Evolutionary conservation across 2,797 vertebrate species (phyloP).

Genomic region (Sebastolobus altivelis): DNA sequence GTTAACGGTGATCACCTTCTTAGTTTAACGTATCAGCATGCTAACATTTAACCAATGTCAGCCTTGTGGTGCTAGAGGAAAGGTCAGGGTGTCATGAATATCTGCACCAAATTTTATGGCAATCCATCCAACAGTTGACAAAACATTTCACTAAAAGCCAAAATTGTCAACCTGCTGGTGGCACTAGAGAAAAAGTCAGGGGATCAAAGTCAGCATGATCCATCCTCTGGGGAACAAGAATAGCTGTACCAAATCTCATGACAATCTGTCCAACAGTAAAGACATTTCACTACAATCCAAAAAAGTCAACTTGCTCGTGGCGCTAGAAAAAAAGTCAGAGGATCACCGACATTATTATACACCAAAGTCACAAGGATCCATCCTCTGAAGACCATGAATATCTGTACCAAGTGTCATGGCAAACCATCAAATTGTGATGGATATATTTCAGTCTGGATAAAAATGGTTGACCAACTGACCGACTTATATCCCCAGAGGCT

Average conservation of each 20-base stretch:
- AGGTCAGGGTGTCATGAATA: too few species aligned
- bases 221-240: background rate
- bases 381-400: background rate
- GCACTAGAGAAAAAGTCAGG: too few species aligned
- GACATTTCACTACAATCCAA: too few species aligned
- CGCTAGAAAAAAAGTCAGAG: background rate
- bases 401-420: background rate
- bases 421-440: background rate
- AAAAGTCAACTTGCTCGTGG: too few species aligned
- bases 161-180: too few species aligned
- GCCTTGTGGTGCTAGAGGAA: too few species aligned
- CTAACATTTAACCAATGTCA: background rate
- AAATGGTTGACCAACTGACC: background rate
- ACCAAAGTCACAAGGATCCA: background rate
- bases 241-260: background rate
- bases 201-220: background rate
- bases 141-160: too few species aligned
- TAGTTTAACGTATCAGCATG: background rate
- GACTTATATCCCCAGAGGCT: background rate
- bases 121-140: too few species aligned
- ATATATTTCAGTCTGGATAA: background rate
- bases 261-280: background rate
- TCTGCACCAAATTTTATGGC: too few species aligned
- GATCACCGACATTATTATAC: background rate
- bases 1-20: background rate